Conservation (phyloP, 2,888 invertebrate species). For the Oxytorus armatus region DNA sequence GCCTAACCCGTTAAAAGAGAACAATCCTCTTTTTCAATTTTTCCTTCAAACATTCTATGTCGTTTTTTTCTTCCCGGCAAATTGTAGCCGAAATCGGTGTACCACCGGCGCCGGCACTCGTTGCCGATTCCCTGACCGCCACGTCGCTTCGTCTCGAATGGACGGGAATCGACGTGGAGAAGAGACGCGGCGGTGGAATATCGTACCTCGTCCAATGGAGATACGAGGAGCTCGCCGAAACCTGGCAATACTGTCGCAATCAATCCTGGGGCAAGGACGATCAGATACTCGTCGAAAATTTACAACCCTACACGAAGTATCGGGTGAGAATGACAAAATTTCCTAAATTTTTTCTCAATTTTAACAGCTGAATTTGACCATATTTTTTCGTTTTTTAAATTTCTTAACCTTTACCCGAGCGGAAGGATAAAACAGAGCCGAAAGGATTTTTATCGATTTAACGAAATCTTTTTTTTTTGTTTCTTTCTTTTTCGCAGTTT, state of each 20-base stretch:
- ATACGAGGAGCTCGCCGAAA: conserved; percentile 88
- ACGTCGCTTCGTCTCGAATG: conserved; percentile 93
- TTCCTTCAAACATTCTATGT: too few relatives aligned
- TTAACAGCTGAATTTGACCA: neutral
- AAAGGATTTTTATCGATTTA: too few relatives aligned
- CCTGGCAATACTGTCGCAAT: conserved; percentile 94
- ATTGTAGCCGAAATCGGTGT: conserved; percentile 87
- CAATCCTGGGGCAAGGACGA: conserved; percentile 88
- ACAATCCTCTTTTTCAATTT: conserved; percentile 34
- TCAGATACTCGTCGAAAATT: conserved; percentile 90
- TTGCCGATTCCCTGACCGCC: conserved; percentile 91
- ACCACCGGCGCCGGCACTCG: conserved; percentile 91
- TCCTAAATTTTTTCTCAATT: neutral
- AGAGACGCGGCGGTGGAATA: conserved; percentile 86
- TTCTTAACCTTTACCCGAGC: too few relatives aligned
- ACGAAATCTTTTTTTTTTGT: too few relatives aligned
- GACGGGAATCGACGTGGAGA: conserved; percentile 85
- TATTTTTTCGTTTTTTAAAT: too few relatives aligned
- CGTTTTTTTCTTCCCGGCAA: conserved; percentile 30
- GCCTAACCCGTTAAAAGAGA: too few relatives aligned
- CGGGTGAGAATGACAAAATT: conserved; percentile 88
- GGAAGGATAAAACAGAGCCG: too few relatives aligned
- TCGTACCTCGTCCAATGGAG: conserved; percentile 90
- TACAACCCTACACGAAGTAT: conserved; percentile 95
- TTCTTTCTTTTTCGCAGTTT: conserved; percentile 91